A percentile compares a stretch with the other conserved stretches of the same genome.
phyloP scores from a whole-genome alignment of 1,140 invertebrate genomes.

The Wasmannia auropunctata region DNA sequence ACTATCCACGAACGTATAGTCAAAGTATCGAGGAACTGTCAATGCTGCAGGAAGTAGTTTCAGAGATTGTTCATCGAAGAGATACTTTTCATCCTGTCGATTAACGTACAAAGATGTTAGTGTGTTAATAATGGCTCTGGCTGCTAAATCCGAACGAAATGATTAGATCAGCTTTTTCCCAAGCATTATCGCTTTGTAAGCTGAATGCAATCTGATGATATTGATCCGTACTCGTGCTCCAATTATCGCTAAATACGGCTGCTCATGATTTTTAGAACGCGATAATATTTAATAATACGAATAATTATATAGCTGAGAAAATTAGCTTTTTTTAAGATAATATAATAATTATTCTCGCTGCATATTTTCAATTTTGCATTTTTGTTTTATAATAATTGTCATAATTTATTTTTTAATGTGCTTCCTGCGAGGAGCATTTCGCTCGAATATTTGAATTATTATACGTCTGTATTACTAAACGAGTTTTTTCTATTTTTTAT shows the following conservation, averaged over 20 bases:
- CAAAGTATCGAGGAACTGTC: conserved; percentile 42
- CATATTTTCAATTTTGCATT: background rate
- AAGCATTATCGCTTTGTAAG: background rate
- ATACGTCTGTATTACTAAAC: background rate
- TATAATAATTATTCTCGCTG: background rate
- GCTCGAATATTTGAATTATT: conserved; percentile 1
- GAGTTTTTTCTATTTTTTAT: background rate
- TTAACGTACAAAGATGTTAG: background rate
- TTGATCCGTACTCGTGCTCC: background rate
- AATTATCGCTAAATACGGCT: background rate
- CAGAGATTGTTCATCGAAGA: conserved; percentile 11
- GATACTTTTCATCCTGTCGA: background rate
- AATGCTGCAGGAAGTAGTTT: background rate
- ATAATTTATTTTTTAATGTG: background rate
- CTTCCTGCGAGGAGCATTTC: background rate
- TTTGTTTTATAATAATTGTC: background rate
- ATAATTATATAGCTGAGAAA: background rate
- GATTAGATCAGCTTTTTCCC: background rate
- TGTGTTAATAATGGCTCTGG: background rate
- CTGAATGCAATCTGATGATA: background rate
- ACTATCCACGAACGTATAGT: conserved; percentile 2
- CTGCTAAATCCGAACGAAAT: background rate
- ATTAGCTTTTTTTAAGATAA: background rate
- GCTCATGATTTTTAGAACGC: background rate
- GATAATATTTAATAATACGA: background rate